Evolutionary conservation across 30 jellyfish, hydroid and myxozoan species (phyloP), one percentile per base, ranked within the genome.

Genomic region (Aurelia aurita complex sp. Pacific): DNA sequence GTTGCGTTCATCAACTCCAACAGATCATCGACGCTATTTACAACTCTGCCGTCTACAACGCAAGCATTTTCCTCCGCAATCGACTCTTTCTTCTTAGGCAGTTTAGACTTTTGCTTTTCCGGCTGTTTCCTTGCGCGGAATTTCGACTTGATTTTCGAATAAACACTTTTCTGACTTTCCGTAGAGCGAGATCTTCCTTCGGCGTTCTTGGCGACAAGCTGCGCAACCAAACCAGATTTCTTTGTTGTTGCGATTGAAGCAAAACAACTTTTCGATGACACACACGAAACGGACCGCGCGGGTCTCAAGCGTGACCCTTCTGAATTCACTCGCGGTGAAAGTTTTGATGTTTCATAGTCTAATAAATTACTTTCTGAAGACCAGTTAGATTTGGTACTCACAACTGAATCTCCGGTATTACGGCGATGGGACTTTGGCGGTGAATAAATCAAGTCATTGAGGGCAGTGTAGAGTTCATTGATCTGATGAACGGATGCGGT

Each of bases 401-500:
- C 73, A 60, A 59, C 69, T 4, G 83, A 81, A 33, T 18, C 74
- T 1, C 57, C 69, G 5, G 90, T 59, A n/a, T 29, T 23, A 18
- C 77, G 83, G 33, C 80, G 73, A 38, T 66, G 86, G 1, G 64
- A 40, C 40, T 50, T 55, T 2, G 85, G 85, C 54, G 90, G 74
- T 16, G 90, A 53, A 50, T 81, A 68, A 60, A 83, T 83, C 73
- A 83, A 59, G 33, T 83, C 92, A 33, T 60, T 83, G 18, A 83
- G 67, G 12, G 92, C 92, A 55, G 80, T 65, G 80, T 83, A 83
- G 0, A 83, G 69, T 59, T 70, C 92, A 59, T 71, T 71, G 72
- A 83, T 83, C 40, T 83, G 85, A 60, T 83, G 86, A 70, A 83
- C 83, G 34, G 92, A 83, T 23, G 92, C 92, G 74, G 86, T 70